phyloP scores from a whole-genome alignment of 2,113 vertebrate genomes.

The rat (Rattus norvegicus) region DNA sequence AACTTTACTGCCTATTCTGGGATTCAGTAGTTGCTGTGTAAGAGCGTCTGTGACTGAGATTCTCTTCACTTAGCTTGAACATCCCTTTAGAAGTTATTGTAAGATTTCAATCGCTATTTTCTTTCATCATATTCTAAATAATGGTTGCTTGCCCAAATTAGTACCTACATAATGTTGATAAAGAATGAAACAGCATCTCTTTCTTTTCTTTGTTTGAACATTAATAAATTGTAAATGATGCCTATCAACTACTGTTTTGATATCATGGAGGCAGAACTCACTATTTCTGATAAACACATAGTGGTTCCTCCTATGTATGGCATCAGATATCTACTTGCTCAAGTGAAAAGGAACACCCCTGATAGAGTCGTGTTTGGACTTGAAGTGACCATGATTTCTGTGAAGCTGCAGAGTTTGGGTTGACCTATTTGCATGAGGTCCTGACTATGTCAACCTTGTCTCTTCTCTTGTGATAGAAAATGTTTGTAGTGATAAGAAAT shows the following conservation, averaged over 20 bases:
- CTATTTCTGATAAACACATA: neutral
- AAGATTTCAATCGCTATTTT: conserved; percentile 3
- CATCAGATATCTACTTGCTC: neutral
- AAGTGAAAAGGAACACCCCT: neutral
- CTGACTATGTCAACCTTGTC: neutral
- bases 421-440: neutral
- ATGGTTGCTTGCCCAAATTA: neutral
- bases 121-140: conserved; percentile 43
- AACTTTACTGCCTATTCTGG: conserved; percentile 46
- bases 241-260: conserved; percentile 9
- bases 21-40: neutral
- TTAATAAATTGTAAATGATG: neutral
- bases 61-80: neutral
- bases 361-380: neutral
- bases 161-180: conserved; percentile 12
- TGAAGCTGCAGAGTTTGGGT: neutral
- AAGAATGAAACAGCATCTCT: neutral
- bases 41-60: conserved; percentile 9
- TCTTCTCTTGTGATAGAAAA: neutral
- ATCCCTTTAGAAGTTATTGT: neutral
- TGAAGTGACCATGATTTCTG: neutral
- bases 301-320: neutral
- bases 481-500: neutral
- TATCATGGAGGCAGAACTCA: neutral
- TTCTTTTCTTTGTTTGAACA: neutral